These are phyloP conservation scores for Panulirus ornatus DNA, from an alignment of 1,140 invertebrate genomes.

Conservation along the genomic window DNA sequence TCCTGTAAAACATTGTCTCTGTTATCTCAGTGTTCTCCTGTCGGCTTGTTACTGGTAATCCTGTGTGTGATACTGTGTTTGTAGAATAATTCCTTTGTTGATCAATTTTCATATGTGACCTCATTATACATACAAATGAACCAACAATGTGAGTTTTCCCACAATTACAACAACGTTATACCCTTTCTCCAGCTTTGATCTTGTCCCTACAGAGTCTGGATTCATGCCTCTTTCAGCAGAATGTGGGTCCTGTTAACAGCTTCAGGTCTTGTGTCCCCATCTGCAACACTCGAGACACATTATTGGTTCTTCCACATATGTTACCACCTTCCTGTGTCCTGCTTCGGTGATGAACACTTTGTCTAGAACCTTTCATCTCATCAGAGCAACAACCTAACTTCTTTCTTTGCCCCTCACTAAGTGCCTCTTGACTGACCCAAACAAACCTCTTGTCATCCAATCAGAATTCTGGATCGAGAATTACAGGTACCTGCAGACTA, in stretches of 20 bases:
- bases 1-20: not conserved
- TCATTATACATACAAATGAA: not conserved
- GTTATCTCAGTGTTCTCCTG: not conserved
- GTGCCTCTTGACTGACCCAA: not conserved
- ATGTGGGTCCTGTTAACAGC: not conserved
- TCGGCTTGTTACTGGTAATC: not conserved
- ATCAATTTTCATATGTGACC: not conserved
- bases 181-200: too few species aligned
- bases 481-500: not conserved
- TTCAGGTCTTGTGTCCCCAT: conserved; percentile 1
- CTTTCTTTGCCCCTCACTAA: not conserved
- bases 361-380: conserved; percentile 17
- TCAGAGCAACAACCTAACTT: conserved; percentile 16
- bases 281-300: not conserved
- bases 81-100: not conserved
- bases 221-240: not conserved
- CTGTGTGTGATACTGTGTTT: not conserved
- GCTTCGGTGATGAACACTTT: conserved; percentile 12
- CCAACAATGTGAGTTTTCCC: not conserved
- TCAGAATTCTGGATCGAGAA: not conserved
- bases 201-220: not conserved
- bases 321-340: not conserved
- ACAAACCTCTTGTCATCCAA: conserved; percentile 9
- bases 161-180: not conserved
- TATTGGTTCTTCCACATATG: not conserved